A percentile compares a stretch with the other conserved stretches of the same genome.
These are phyloP conservation scores for Ceyx erithaca DNA, from an alignment of 2,797 vertebrate genomes.

Conservation along the genomic window DNA sequence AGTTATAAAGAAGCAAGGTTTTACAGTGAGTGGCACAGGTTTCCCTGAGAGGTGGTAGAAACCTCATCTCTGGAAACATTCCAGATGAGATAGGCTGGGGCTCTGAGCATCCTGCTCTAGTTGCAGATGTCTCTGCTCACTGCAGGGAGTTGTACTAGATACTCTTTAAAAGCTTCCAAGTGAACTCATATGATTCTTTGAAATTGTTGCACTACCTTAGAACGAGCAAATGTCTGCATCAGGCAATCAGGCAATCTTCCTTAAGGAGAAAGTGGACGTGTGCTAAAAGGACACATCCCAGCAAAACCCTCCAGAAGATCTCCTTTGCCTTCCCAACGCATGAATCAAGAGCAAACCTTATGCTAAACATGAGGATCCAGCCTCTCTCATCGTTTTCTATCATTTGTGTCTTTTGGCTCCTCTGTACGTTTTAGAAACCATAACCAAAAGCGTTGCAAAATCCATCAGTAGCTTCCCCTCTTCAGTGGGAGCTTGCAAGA, in stretches of 20 bases:
- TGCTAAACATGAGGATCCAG: background rate
- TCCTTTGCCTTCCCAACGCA: background rate
- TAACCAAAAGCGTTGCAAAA: slow-evolving; percentile 14
- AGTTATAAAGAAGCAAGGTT: background rate
- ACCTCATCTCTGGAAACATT: background rate
- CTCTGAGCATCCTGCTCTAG: background rate
- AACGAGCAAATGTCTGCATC: background rate
- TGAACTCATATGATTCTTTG: background rate
- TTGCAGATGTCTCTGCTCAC: background rate
- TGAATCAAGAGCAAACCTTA: rapidly evolving
- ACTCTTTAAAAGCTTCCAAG: background rate
- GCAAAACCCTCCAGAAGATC: background rate
- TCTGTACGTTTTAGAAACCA: background rate
- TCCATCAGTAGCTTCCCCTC: background rate
- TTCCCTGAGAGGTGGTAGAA: background rate
- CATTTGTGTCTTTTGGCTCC: background rate
- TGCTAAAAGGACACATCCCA: background rate
- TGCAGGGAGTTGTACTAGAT: background rate
- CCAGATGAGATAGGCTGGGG: background rate
- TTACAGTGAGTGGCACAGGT: background rate
- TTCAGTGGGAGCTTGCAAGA: background rate
- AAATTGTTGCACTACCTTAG: background rate
- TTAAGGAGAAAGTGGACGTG: background rate
- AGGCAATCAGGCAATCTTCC: background rate
- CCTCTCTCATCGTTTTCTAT: background rate